Evolutionary conservation across 2,888 invertebrate genomes (phyloP).

Genomic region (Drosophila meridiana): DNA sequence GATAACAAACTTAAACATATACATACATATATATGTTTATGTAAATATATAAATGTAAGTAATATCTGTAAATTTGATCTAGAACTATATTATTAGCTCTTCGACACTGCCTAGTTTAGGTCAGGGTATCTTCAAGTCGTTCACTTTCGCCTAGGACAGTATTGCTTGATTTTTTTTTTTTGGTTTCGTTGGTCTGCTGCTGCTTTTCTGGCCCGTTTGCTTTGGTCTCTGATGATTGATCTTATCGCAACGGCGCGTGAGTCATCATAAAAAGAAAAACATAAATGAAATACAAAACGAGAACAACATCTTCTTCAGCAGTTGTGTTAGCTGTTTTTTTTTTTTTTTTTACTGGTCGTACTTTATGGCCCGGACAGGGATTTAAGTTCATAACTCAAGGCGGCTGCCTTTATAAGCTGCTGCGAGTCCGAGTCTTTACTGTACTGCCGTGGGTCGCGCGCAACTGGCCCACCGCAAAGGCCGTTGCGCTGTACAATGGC

Average conservation of each 20-base stretch:
- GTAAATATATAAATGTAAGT: too few relatives aligned
- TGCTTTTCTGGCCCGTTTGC: conserved; percentile 32
- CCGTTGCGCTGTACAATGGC: conserved; percentile 50
- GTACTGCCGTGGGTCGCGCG: conserved; percentile 22
- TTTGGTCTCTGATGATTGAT: conserved; percentile 69
- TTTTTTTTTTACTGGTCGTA: conserved; percentile 34
- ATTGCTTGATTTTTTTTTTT: not conserved
- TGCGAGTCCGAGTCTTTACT: conserved; percentile 44
- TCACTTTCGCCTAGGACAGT: not conserved
- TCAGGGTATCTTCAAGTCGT: conserved; percentile 4
- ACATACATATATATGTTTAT: too few relatives aligned
- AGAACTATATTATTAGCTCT: not conserved
- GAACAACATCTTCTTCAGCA: conserved; percentile 60
- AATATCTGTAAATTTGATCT: not conserved
- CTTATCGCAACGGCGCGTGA: conserved; percentile 72
- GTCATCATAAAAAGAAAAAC: conserved; percentile 65
- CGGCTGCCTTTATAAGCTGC: conserved; percentile 55
- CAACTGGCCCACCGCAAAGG: conserved; percentile 68
- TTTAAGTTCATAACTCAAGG: conserved; percentile 78
- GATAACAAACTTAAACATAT: too few relatives aligned
- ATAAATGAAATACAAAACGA: conserved; percentile 28
- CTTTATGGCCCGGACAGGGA: conserved; percentile 65
- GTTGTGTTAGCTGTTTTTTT: conserved; percentile 72
- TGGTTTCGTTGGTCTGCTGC: conserved; percentile 6
- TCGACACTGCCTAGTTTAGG: not conserved